Evolutionary conservation across 2,113 vertebrate species (phyloP).

Genomic region (Pseudonaja textilis): DNA sequence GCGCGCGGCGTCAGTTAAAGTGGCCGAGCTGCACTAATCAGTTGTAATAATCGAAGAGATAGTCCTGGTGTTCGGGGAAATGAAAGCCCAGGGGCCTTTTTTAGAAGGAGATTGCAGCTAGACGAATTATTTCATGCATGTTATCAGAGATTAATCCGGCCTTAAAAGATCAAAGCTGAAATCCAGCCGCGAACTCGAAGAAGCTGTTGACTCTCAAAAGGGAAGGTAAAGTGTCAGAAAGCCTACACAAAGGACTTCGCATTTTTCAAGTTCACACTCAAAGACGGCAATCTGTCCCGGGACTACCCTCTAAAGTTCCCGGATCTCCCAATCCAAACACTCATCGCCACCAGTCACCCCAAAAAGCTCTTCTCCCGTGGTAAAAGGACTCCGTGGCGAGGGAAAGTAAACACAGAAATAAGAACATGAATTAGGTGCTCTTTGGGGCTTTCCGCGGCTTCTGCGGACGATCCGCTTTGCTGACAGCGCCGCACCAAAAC

Average conservation of each 20-base stretch:
- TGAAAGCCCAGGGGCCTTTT: not conserved
- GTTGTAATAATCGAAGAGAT: not conserved
- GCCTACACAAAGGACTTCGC: not conserved
- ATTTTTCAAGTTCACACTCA: no score
- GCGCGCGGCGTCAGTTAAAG: not conserved
- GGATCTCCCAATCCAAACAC: not conserved
- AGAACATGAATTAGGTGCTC: not conserved
- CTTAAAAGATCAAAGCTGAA: not conserved
- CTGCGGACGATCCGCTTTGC: not conserved
- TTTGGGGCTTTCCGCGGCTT: not conserved
- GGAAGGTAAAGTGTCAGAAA: not conserved
- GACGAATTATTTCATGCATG: not conserved
- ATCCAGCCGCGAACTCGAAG: no score
- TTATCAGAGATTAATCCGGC: not conserved
- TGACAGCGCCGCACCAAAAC: not conserved
- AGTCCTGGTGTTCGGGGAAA: not conserved
- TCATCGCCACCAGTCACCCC: not conserved
- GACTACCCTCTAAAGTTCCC: not conserved
- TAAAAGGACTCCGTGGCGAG: not conserved
- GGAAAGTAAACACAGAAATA: not conserved
- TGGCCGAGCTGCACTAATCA: not conserved
- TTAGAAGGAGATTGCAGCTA: not conserved
- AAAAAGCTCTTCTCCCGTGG: not conserved
- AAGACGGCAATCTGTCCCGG: not conserved
- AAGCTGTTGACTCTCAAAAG: not conserved